Evolutionary conservation across 2,113 vertebrate genomes (phyloP), one percentile per base, ranked within the genome.

Genomic region (Campylomormyrus numenius): DNA sequence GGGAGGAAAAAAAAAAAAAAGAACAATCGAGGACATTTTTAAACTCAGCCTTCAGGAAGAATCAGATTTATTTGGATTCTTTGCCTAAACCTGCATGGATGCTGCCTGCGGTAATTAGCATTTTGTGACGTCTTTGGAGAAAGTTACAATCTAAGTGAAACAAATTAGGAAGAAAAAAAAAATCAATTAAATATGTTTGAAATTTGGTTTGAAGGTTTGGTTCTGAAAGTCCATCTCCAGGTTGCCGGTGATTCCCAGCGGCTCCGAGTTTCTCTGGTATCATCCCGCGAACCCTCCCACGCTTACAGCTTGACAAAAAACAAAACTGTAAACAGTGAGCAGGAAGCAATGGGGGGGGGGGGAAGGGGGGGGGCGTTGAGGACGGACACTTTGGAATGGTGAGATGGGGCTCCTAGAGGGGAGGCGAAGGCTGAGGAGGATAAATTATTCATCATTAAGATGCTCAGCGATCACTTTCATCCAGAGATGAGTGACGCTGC

Each of bases 211-310:
- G 88, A 91, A 92, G 91, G 91, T 93, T 92, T 92, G 91, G 90
- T 90, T 90, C 89, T 91, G 56, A 66, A 95, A 94, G 93, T 91
- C 50, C 91, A 92, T 92, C 90, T 93, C 88, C 90, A 89, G 91
- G 89, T 91, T 87, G 91, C 90, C 90, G 89, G 92, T 92, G 92
- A 94, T 94, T 96, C 94, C 94, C 90, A 91, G 94, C 94, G 94
- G 94, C 95, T 89, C 91, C 92, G 87, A 87, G 89, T 91, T 95
- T 96, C 95, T 96, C 93, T 80, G 94, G 93, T 95, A 94, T 94
- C 91, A 93, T 93, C 92, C 94, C 85, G 90, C 53, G 50, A 92
- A 92, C 93, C 91, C 87, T 92, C 88, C 88, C 90, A 89, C 92
- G 92, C 94, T 90, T 92, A 10, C 93, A 91, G 90, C 93, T 93